Evolutionary conservation across 2,113 vertebrate genomes (phyloP).

Genomic region (Catagonus wagneri): DNA sequence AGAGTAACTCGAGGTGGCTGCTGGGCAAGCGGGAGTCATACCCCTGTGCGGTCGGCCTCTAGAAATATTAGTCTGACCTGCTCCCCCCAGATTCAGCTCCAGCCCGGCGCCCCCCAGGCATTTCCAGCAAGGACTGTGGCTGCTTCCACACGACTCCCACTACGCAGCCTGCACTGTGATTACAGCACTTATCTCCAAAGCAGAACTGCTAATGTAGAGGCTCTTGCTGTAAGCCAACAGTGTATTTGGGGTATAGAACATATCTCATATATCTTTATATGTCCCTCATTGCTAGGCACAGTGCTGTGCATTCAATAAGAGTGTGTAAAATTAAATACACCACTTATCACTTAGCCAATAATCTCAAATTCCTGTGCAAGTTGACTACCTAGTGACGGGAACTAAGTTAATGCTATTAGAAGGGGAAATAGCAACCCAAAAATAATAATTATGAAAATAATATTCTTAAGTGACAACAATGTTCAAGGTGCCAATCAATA

Average conservation of each 20-base stretch:
- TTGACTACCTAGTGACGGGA: not conserved
- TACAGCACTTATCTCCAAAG: not conserved
- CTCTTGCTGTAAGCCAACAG: not conserved
- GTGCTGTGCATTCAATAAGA: not conserved
- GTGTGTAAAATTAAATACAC: slow-evolving; percentile 22
- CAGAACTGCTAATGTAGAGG: not conserved
- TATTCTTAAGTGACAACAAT: not conserved
- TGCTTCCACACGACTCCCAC: not conserved
- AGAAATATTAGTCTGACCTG: not conserved
- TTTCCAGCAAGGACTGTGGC: not conserved
- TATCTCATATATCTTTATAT: not conserved
- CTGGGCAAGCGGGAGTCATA: not conserved
- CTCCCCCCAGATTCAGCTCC: not conserved
- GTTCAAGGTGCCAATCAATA: not conserved
- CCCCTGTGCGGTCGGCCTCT: not conserved
- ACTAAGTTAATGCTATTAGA: slow-evolving; percentile 2
- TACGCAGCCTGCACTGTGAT: not conserved
- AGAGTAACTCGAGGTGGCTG: not conserved
- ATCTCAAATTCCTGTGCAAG: slow-evolving; percentile 36
- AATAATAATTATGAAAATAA: slow-evolving; percentile 50
- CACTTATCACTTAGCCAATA: slow-evolving; percentile 27
- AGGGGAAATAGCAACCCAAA: not conserved
- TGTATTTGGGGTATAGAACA: not conserved
- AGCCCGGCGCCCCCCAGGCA: not conserved
- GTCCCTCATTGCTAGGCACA: not conserved